Conservation (phyloP, 2,113 vertebrate species). For the Polypterus bichir region DNA sequence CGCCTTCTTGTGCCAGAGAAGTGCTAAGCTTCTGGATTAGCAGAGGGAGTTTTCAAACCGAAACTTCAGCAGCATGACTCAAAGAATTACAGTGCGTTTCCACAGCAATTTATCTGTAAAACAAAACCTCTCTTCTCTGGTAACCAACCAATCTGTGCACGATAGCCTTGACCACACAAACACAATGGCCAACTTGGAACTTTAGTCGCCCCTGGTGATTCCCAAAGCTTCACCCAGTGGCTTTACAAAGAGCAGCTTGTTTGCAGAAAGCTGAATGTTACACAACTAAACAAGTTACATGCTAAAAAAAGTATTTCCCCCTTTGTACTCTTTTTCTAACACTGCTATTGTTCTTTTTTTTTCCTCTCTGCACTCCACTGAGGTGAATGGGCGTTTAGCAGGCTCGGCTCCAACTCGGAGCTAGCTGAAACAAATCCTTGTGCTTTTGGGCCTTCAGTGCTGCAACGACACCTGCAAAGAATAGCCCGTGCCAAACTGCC, state of each 20-base stretch:
- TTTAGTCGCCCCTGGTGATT: not conserved
- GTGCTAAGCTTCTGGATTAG: too few relatives aligned
- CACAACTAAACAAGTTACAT: conserved; percentile 4
- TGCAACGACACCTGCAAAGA: too few relatives aligned
- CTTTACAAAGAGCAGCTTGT: conserved; percentile 10
- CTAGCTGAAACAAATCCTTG: not conserved
- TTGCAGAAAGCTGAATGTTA: conserved; percentile 6
- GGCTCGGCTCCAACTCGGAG: conserved; percentile 4
- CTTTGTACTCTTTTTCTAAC: conserved; percentile 5
- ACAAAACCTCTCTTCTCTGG: not conserved
- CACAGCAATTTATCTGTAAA: not conserved
- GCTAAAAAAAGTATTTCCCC: not conserved
- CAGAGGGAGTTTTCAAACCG: too few relatives aligned
- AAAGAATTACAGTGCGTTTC: too few relatives aligned
- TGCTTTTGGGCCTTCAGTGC: not conserved
- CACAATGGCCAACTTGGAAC: conserved; percentile 12
- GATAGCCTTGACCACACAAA: conserved; percentile 13
- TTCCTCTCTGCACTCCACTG: conserved; percentile 1
- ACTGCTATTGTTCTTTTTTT: conserved; percentile 11
- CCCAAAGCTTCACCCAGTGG: not conserved
- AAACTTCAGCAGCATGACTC: too few relatives aligned
- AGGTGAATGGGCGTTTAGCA: not conserved
- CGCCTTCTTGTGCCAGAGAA: too few relatives aligned
- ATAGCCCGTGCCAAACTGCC: too few relatives aligned
- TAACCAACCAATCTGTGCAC: conserved; percentile 4